These are phyloP conservation scores for Mermis nigrescens DNA, from an alignment of 2,888 invertebrate genomes.

Conservation along the genomic window DNA sequence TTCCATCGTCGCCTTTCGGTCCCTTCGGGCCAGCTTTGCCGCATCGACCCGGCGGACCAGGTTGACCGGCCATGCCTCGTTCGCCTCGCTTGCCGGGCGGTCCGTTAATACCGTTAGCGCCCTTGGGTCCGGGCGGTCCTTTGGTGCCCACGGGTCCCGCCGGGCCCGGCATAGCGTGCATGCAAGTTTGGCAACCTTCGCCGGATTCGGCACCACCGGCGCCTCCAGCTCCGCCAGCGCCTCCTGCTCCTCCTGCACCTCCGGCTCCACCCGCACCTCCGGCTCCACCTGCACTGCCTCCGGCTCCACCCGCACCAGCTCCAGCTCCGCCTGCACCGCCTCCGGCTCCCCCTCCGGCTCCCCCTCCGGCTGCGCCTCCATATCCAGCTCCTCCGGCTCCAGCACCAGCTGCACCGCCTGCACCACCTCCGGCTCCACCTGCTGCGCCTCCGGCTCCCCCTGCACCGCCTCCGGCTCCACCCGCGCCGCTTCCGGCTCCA, in stretches of 20 bases:
- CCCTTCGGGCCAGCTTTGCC: conserved; percentile 54
- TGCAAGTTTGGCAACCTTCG: neutral
- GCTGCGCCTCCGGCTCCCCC: neutral
- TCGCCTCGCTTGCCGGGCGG: conserved; percentile 41
- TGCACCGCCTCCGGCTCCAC: neutral
- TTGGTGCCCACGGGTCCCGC: conserved; percentile 36
- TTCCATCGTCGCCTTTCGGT: conserved; percentile 41
- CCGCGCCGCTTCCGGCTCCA: too few relatives aligned
- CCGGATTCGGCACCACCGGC: neutral
- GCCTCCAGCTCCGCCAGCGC: conserved; percentile 1
- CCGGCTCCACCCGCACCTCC: conserved; percentile 11
- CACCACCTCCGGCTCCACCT: conserved; percentile 11
- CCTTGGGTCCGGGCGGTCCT: conserved; percentile 38
- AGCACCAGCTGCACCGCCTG: neutral
- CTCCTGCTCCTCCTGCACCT: neutral
- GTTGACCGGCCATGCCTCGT: conserved; percentile 43
- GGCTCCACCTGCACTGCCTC: conserved; percentile 9
- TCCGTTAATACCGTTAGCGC: neutral
- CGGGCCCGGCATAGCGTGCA: neutral
- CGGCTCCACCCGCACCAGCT: neutral
- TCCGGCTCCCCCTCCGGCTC: conserved; percentile 7
- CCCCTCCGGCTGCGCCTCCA: neutral
- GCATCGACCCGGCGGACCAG: conserved; percentile 45
- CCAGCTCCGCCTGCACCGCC: too few relatives aligned
- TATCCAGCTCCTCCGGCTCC: neutral